These are phyloP conservation scores for Cryptotis parvus DNA, from an alignment of 2,113 vertebrate genomes.

Conservation along the genomic window DNA sequence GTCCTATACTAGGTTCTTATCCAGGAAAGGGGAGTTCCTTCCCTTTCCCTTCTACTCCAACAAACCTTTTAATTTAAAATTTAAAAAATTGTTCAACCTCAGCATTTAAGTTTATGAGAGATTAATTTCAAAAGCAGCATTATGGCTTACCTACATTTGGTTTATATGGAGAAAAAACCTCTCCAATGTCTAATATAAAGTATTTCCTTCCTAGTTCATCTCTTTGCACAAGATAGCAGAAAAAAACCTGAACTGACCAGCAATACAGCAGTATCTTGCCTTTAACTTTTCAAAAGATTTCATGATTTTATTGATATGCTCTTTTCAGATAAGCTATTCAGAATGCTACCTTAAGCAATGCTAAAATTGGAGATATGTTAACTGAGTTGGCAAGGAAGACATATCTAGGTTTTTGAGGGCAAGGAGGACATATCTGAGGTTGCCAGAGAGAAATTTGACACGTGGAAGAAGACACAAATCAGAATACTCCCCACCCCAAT, in stretches of 20 bases:
- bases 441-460: constrained; percentile 43
- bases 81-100: constrained; percentile 2
- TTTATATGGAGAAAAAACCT: neutral
- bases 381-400: neutral
- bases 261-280: neutral
- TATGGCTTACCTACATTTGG: constrained; percentile 38
- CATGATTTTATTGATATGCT: constrained; percentile 20
- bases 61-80: no score
- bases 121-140: constrained; percentile 52
- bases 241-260: constrained; percentile 24
- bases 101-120: constrained; percentile 43
- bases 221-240: constrained; percentile 8
- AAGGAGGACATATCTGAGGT: neutral
- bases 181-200: neutral
- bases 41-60: neutral
- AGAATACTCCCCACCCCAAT: constrained; percentile 9
- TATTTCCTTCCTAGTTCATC: constrained; percentile 45
- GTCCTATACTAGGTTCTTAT: no score
- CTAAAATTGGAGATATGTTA: constrained; percentile 38
- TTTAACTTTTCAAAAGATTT: constrained; percentile 39
- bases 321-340: neutral
- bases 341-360: neutral
- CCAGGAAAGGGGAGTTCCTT: neutral
- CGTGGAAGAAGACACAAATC: neutral
- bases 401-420: neutral